Base-by-base conservation (phyloP, 2,113 vertebrate species). In the Aspidoscelis tigris region DNA sequence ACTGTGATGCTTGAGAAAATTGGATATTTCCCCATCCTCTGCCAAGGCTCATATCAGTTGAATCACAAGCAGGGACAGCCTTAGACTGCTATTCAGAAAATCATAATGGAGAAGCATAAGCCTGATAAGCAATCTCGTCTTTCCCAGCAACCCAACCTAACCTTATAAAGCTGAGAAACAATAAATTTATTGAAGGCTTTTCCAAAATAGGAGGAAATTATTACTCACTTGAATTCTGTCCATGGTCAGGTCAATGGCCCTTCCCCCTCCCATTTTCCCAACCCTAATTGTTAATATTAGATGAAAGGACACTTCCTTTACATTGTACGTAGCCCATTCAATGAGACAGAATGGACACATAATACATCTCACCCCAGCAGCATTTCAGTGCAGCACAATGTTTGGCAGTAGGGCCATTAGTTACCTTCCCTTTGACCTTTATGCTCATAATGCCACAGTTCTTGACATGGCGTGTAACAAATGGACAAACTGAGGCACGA, bases 301-400 rank as follows among this genome's bases (percentile, higher is more conserved):
- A 94, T 93, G 93, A 94, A 95, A 95, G 90, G 88, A 95, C 93
- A 94, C 92, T 95, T 95, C 94, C 94, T 94, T 95, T 93, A 94
- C 94, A 95, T 95, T 95, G 93, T 95, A 94, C 88, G 93, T 93
- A 92, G 90, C 91, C 89, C 92, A 88, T 93, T 91, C 81, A 87
- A 89, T 94, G 93, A 82, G 86, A 89, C 85, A 76, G 93, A 90
- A 91, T 86, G 88, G 83, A 78, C 88, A 89, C 91, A 92, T 50
- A 50, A 50, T 92, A 94, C 87, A 90, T 92, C 94, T 89, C 90
- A 90, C 89, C 92, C 84, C 80, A 90, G 87, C 85, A 92, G 75
- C 87, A 83, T 77, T 93, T 92, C 90, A 89, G 86, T 89, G 83
- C 89, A 92, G 90, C 84, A 75, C 86, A 93, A 93, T 95, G 94